These are phyloP conservation scores for Hippolais icterina DNA, from an alignment of 2,113 vertebrate genomes.

Conservation along the genomic window DNA sequence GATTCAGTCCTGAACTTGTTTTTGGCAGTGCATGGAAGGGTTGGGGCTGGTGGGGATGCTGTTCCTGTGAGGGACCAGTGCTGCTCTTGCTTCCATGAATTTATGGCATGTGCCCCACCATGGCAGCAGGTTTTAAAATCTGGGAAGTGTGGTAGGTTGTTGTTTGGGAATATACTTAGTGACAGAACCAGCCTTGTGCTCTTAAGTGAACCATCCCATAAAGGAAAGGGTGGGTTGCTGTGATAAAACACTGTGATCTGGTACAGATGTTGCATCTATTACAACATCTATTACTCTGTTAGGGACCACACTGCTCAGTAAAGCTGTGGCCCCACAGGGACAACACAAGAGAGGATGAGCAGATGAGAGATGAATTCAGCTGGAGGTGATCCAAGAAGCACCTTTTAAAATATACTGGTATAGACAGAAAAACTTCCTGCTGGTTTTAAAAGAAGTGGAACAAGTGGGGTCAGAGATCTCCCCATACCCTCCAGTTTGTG, in stretches of 20 bases:
- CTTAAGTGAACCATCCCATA: neutral
- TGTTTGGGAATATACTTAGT: neutral
- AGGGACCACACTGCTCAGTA: neutral
- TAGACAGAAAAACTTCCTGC: neutral
- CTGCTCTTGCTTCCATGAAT: neutral
- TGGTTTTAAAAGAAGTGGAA: neutral
- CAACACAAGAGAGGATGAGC: neutral
- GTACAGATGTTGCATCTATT: neutral
- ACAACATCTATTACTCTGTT: neutral
- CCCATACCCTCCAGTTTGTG: neutral
- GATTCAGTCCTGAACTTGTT: fast-evolving
- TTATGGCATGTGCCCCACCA: fast-evolving
- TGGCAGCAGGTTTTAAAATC: neutral
- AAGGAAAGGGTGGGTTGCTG: neutral
- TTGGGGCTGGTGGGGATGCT: fast-evolving
- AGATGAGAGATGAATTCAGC: neutral
- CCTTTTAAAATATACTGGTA: neutral
- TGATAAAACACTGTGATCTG: neutral
- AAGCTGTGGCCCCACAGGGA: fast-evolving
- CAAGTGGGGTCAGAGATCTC: neutral
- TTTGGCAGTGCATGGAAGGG: neutral
- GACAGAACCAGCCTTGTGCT: neutral
- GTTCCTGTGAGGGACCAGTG: neutral
- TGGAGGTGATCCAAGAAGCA: neutral
- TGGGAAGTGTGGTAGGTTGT: fast-evolving